Percentiles rank a stretch among this genome's conserved stretches.
Conservation (phyloP, 2,888 invertebrate genomes). For the Oxyteleia sp. region DNA sequence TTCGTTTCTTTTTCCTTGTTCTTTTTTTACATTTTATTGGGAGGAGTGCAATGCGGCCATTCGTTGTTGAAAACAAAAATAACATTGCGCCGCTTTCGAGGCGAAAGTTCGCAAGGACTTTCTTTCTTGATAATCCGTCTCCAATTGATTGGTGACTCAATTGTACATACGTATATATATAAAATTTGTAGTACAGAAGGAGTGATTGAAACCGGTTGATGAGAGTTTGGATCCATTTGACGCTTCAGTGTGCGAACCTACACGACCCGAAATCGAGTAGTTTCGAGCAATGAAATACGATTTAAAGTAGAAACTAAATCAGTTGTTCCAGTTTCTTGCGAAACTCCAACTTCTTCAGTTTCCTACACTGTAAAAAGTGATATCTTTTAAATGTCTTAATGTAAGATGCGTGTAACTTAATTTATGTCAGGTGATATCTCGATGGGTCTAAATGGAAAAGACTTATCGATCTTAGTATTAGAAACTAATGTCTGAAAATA, state of each 20-base stretch:
- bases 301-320: not conserved
- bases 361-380: not conserved
- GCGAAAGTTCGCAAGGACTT: slow-evolving; percentile 10
- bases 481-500: too few species aligned
- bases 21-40: slow-evolving; percentile 9
- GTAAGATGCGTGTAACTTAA: too few species aligned
- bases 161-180: slow-evolving; percentile 68
- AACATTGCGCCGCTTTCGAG: not conserved
- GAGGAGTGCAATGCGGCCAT: slow-evolving; percentile 19
- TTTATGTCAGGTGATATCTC: too few species aligned
- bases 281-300: not conserved
- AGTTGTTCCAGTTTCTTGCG: not conserved
- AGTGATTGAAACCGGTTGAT: not conserved
- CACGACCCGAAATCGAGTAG: not conserved
- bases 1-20: slow-evolving; percentile 7
- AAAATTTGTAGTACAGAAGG: slow-evolving; percentile 37
- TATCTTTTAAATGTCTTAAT: too few species aligned
- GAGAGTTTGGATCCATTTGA: not conserved
- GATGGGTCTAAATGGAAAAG: too few species aligned
- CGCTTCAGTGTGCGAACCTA: not conserved
- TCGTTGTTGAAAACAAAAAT: slow-evolving; percentile 10
- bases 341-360: not conserved
- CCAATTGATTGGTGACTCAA: not conserved
- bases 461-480: too few species aligned
- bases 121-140: slow-evolving; percentile 9